These are phyloP conservation scores for Macaria notata DNA, from an alignment of 2,888 invertebrate species.

Conservation along the genomic window DNA sequence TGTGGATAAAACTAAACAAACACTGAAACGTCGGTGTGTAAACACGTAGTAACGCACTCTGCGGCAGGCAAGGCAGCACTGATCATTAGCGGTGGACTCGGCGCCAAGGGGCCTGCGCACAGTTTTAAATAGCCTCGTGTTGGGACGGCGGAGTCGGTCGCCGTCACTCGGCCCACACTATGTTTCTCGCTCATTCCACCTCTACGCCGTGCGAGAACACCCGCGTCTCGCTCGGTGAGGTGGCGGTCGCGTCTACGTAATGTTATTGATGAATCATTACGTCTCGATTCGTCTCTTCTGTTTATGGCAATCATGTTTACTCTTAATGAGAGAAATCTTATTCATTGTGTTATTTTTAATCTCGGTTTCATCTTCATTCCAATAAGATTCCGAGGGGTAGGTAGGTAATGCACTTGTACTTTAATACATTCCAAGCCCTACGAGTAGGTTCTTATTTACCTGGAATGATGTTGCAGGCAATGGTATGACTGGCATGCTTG, in stretches of 20 bases:
- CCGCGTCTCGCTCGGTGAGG: constrained; percentile 34
- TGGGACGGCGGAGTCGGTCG: constrained; percentile 67
- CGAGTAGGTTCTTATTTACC: too few relatives aligned
- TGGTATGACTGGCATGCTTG: too few relatives aligned
- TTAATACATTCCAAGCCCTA: too few relatives aligned
- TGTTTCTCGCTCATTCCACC: constrained; percentile 80
- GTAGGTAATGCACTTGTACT: too few relatives aligned
- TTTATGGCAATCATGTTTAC: constrained; percentile 59
- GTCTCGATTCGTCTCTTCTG: constrained; percentile 64
- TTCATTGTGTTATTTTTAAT: constrained; percentile 57
- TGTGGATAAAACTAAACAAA: constrained; percentile 75
- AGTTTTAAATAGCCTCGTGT: constrained; percentile 82
- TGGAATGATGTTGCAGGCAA: too few relatives aligned
- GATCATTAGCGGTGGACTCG: constrained; percentile 80
- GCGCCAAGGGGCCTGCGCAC: constrained; percentile 80
- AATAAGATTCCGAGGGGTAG: background rate
- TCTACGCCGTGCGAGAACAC: constrained; percentile 41
- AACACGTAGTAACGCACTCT: constrained; percentile 73
- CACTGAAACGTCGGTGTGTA: constrained; percentile 74
- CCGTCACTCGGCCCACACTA: constrained; percentile 77
- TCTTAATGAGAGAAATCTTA: constrained; percentile 45
- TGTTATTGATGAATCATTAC: constrained; percentile 72
- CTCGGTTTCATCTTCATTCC: constrained; percentile 19
- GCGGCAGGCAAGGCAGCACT: constrained; percentile 76
- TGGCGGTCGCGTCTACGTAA: constrained; percentile 53